Percentiles rank a stretch among this genome's conserved stretches.
Evolutionary conservation across 2,797 vertebrate genomes (phyloP).

Genomic region (Arnoldichthys spilopterus): DNA sequence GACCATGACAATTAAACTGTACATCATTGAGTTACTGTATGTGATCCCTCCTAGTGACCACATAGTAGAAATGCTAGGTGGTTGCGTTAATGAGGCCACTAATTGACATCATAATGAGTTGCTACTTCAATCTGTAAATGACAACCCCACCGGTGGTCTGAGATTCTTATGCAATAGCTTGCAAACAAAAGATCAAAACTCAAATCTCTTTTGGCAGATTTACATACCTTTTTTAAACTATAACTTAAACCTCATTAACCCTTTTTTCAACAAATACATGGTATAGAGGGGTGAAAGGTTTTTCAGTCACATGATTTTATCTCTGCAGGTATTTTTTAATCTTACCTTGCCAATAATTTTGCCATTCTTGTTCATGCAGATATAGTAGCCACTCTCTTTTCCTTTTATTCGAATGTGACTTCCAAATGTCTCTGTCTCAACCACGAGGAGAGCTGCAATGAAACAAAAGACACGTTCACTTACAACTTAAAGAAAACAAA

Average conservation of each 20-base stretch:
- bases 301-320: not conserved
- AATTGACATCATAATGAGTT: slow-evolving; percentile 10
- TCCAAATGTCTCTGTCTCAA: slow-evolving; percentile 85
- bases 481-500: not conserved
- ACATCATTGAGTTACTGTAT: slow-evolving; percentile 18
- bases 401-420: slow-evolving; percentile 85
- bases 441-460: slow-evolving; percentile 79
- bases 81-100: not conserved
- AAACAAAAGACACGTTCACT: slow-evolving; percentile 5
- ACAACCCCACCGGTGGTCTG: not conserved
- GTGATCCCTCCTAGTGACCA: slow-evolving; percentile 31
- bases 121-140: slow-evolving; percentile 7
- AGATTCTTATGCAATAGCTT: not conserved
- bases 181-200: not conserved
- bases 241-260: not conserved
- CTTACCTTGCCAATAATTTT: slow-evolving; percentile 85
- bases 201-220: not conserved
- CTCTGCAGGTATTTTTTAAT: not conserved
- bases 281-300: not conserved
- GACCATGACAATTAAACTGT: not conserved
- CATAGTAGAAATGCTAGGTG: slow-evolving; percentile 7
- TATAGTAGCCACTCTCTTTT: slow-evolving; percentile 85
- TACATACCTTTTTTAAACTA: not conserved
- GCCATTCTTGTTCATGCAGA: slow-evolving; percentile 86
- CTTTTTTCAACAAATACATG: not conserved